Base-by-base conservation (phyloP, 2,888 invertebrate species). In the Hoplodrina ambigua region DNA sequence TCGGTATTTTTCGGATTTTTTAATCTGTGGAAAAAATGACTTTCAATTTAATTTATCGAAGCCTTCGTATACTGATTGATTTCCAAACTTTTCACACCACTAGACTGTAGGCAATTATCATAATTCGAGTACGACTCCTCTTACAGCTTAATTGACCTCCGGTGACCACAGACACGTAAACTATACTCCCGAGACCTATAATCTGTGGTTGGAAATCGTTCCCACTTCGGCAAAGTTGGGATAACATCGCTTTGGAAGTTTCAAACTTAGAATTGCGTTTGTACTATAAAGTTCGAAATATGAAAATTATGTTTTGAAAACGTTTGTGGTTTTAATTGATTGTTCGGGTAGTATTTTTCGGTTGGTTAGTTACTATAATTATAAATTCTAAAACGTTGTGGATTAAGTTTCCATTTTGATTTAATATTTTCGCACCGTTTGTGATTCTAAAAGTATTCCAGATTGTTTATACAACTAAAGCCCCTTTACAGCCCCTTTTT, bases 211-310 rank as follows among this genome's bases (percentile, higher is more conserved):
- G 46, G 62, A 60, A 69, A 56, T 61, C 61, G 46, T 54, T 50
- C 33, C 46, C 25, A 69, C 67, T 83, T 69, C 69, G 75, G 50
- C 37, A 54, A 81, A 82, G 62, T 81, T 74, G 69, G 75, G 44
- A 33, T 30, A 68, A 63, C 76, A 60, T 80, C 67, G 72, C 60
- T 53, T 64, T 67, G 25, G 54, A 55, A 77, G 60, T 72, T 60
- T 20, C 44, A 5, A 70, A 81, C 68, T 81, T 58, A 8, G 71
- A 37, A 54, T 72, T 62, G 56, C 41, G 49, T 68, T 75, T 25
- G 20, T 30, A 55, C 46, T 71, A 19, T 30, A n/a, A 52, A 78
- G 41, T 71, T 75, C 6, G 19, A 19, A 62, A 76, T 76, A 56
- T 67, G 71, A 41, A 69, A 78, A 73, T 64, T 54, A 41, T 65